A percentile compares a stretch with the other conserved stretches of the same genome.
Evolutionary conservation across 92 coral and sea anemone genomes (phyloP).

Genomic region (Epizoanthus scotinus): DNA sequence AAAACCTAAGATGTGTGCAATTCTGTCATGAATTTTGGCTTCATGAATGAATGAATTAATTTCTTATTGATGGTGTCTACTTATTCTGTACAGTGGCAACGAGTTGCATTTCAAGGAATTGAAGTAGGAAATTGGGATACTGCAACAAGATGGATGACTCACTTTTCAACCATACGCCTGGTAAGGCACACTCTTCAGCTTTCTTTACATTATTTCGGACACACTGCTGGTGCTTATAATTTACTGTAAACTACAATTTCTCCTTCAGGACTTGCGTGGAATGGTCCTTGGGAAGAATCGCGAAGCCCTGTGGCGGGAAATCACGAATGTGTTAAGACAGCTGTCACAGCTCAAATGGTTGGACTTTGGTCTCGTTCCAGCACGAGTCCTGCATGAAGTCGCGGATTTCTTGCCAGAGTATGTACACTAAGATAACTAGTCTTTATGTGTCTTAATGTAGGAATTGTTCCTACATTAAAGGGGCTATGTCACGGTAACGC

Average conservation of each 20-base stretch:
- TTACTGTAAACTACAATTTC: not conserved
- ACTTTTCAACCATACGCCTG: slow-evolving; percentile 61
- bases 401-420: slow-evolving; percentile 64
- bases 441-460: no score
- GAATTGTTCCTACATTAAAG: not conserved
- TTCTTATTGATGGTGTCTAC: not conserved
- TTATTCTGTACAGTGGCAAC: slow-evolving; percentile 57
- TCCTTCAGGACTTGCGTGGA: slow-evolving; percentile 64
- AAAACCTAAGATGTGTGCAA: no score
- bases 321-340: slow-evolving; percentile 58
- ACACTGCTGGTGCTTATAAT: not conserved
- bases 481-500: no score
- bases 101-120: slow-evolving; percentile 60
- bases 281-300: slow-evolving; percentile 57
- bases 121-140: slow-evolving; percentile 59
- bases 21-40: no score
- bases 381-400: slow-evolving; percentile 66
- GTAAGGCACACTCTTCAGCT: slow-evolving; percentile 27
- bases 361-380: slow-evolving; percentile 75
- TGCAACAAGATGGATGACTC: slow-evolving; percentile 56
- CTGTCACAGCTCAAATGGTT: slow-evolving; percentile 56
- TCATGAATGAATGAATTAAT: no score
- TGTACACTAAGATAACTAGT: not conserved
- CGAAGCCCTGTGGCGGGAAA: slow-evolving; percentile 56
- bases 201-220: no score